Evolutionary conservation across 1,140 invertebrate species (phyloP), one percentile per base, ranked within the genome.

Genomic region (Varroa destructor): DNA sequence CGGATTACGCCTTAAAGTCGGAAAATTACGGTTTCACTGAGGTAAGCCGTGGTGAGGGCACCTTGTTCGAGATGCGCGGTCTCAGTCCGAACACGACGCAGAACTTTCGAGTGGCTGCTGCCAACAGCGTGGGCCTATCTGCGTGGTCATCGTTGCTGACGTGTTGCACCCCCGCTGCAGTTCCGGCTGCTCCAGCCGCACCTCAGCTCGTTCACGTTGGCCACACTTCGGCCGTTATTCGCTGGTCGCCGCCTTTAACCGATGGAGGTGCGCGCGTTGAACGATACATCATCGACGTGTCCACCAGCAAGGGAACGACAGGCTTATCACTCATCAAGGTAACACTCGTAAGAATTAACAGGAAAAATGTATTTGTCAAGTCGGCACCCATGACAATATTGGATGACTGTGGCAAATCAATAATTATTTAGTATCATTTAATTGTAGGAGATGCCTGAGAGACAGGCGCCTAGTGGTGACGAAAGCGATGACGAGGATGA

Each of bases 401-500:
- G 25, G 25, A 25, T 25, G 25, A 25, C 0, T 25, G 25, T 25
- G 25, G 25, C 25, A 25, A 25, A 25, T 25, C 25, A 25, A 25
- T 25, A 25, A 51, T 51, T 51, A 5, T 51, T 8, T 51, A 3
- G 4, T 25, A 5, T 51, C 4, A 51, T 51, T 51, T 8, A 51
- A 51, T 51, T 51, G 8, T 51, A 51, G 46, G 46, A 51, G 46
- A 51, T 51, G 46, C 46, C 46, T 51, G 46, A 51, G 3, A 51
- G 46, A 8, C 46, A 51, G 46, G 3, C 8, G 46, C 4, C 46
- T 8, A 51, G 4, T 71, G 81, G 81, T 25, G 1, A 73, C n/a
- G 46, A 72, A 55, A 67, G 70, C 25, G 73, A 72, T 10, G 71
- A 75, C 72, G 51, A 81, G 81, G 4, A 81, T 85, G 75, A 82